phyloP scores from a whole-genome alignment of 2,888 invertebrate species.

The Drosophila robusta region DNA sequence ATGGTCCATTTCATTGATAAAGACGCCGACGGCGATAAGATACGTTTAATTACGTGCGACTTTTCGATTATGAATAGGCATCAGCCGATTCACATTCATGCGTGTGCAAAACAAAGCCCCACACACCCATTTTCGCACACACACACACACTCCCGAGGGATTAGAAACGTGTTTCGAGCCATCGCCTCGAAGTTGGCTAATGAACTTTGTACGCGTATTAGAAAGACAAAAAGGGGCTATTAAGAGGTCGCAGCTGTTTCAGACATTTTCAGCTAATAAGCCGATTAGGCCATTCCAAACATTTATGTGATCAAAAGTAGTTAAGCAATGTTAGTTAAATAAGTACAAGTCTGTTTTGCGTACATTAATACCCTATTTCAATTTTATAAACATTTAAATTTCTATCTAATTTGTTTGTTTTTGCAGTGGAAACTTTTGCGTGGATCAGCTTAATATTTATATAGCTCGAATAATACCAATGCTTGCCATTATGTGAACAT shows the following conservation, averaged over 20 bases:
- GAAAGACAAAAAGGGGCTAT: neutral
- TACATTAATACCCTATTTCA: neutral
- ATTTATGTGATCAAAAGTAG: neutral
- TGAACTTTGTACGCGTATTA: slow-evolving; percentile 14
- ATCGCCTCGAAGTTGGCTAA: slow-evolving; percentile 16
- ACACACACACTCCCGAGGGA: neutral
- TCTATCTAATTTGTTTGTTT: neutral
- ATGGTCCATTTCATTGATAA: slow-evolving; percentile 72
- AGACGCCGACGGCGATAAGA: slow-evolving; percentile 63
- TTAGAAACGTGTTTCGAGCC: slow-evolving; percentile 4
- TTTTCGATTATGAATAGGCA: slow-evolving; percentile 40
- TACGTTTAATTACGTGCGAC: slow-evolving; percentile 70
- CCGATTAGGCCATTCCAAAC: slow-evolving; percentile 1
- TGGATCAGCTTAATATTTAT: neutral
- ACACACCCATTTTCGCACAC: neutral
- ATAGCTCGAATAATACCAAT: neutral
- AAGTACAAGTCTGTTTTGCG: neutral
- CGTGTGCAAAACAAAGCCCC: slow-evolving; percentile 12
- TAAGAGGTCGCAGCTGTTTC: neutral
- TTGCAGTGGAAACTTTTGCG: neutral
- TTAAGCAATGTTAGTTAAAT: neutral
- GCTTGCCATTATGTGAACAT: neutral
- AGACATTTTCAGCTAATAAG: slow-evolving; percentile 9
- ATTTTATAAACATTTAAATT: slow-evolving; percentile 2
- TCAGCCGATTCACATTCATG: slow-evolving; percentile 1